Conservation (phyloP, 2,797 vertebrate species). For the Chelon labrosus region DNA sequence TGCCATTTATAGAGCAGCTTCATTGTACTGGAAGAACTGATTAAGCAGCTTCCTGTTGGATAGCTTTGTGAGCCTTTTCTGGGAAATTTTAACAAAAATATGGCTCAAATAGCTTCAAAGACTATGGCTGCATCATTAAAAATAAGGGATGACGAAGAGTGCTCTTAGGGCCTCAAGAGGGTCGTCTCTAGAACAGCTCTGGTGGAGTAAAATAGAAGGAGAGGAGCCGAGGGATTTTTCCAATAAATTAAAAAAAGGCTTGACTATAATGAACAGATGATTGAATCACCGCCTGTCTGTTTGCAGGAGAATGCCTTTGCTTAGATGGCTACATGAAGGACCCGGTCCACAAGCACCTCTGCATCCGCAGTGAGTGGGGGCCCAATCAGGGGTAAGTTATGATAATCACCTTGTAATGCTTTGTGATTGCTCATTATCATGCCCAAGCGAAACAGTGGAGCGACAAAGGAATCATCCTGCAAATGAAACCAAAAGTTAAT, state of each 20-base stretch:
- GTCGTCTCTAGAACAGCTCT: slow-evolving; percentile 21
- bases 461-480: slow-evolving; percentile 14
- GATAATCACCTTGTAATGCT: slow-evolving; percentile 35
- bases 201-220: slow-evolving; percentile 34
- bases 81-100: slow-evolving; percentile 9
- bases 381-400: slow-evolving; percentile 96
- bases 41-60: slow-evolving; percentile 23
- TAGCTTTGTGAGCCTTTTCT: slow-evolving; percentile 23
- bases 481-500: slow-evolving; percentile 10
- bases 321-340: slow-evolving; percentile 98
- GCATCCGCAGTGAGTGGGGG: slow-evolving; percentile 98
- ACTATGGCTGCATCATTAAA: slow-evolving; percentile 37
- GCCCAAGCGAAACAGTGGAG: slow-evolving; percentile 7
- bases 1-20: slow-evolving; percentile 31
- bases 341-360: slow-evolving; percentile 97
- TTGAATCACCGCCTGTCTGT: slow-evolving; percentile 44
- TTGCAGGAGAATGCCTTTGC: slow-evolving; percentile 94
- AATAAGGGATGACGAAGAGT: slow-evolving; percentile 42
- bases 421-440: slow-evolving; percentile 47
- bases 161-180: slow-evolving; percentile 35
- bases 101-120: neutral
- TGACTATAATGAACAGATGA: slow-evolving; percentile 48
- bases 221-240: slow-evolving; percentile 36
- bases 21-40: slow-evolving; percentile 3
- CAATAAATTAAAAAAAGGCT: slow-evolving; percentile 22